Evolutionary conservation across 1,140 invertebrate genomes (phyloP).

Genomic region (Polypedilum vanderplanki): DNA sequence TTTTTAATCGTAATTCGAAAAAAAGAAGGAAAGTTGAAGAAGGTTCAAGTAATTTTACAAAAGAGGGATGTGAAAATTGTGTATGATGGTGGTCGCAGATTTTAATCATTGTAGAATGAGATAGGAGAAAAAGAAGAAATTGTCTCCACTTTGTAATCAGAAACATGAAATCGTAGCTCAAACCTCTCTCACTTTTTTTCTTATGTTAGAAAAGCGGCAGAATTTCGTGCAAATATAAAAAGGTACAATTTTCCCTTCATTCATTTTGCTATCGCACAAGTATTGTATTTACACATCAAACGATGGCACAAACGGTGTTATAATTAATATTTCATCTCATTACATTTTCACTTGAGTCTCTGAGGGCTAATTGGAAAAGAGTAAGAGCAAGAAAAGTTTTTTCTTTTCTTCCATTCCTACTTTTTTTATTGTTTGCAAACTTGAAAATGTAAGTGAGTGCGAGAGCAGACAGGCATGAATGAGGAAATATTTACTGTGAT

Average conservation of each 20-base stretch:
- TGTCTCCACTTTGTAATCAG: too few relatives aligned
- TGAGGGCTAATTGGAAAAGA: constrained; percentile 7
- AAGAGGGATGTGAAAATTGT: too few relatives aligned
- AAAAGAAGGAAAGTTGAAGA: too few relatives aligned
- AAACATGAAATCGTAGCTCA: too few relatives aligned
- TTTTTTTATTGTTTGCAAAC: constrained; percentile 13
- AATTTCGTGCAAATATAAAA: constrained; percentile 5
- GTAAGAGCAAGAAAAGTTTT: not conserved
- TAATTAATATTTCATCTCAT: constrained; percentile 29
- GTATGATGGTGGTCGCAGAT: too few relatives aligned
- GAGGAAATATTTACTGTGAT: constrained; percentile 13
- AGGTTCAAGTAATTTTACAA: too few relatives aligned
- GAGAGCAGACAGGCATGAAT: not conserved
- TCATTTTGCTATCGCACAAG: constrained; percentile 10
- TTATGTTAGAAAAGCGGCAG: not conserved
- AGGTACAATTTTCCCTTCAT: constrained; percentile 4
- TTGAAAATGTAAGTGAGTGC: not conserved
- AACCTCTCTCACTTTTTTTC: too few relatives aligned
- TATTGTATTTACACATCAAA: constrained; percentile 27
- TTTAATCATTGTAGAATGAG: too few relatives aligned
- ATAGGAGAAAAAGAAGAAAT: too few relatives aligned
- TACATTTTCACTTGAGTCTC: constrained; percentile 2
- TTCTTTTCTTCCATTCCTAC: not conserved
- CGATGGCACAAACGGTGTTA: constrained; percentile 9
- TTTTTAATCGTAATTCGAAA: constrained; percentile 15